Evolutionary conservation across 1,140 invertebrate species (phyloP).

Genomic region (Drosophila ananassae): DNA sequence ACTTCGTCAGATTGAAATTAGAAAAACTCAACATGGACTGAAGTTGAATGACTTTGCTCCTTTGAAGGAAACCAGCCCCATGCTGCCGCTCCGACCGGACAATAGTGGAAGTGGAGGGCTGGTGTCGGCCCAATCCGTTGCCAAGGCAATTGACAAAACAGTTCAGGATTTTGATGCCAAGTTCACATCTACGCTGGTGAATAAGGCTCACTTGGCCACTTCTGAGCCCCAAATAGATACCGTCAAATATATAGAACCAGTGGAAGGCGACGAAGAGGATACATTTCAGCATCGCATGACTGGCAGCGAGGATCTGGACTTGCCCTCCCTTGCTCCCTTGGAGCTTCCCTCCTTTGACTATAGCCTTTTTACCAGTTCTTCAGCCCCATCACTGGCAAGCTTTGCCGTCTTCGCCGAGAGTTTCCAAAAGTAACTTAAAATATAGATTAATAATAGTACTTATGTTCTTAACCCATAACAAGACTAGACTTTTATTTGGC

Average conservation of each 20-base stretch:
- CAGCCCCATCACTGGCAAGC: slow-evolving; percentile 61
- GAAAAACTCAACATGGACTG: slow-evolving; percentile 71
- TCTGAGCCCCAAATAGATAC: slow-evolving; percentile 54
- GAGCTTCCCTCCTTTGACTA: slow-evolving; percentile 79
- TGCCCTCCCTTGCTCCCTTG: slow-evolving; percentile 69
- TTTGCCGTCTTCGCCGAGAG: slow-evolving; percentile 60
- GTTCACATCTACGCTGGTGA: slow-evolving; percentile 51
- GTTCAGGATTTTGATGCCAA: slow-evolving; percentile 79
- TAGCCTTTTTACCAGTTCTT: slow-evolving; percentile 62
- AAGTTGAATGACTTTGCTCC: slow-evolving; percentile 76
- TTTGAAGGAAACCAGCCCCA: slow-evolving; percentile 58
- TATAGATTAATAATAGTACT: neutral
- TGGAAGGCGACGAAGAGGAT: slow-evolving; percentile 17
- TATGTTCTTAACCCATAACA: neutral
- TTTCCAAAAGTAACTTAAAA: slow-evolving; percentile 63
- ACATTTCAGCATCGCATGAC: neutral
- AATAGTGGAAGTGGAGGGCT: slow-evolving; percentile 29
- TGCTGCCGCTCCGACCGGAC: slow-evolving; percentile 63
- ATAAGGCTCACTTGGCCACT: slow-evolving; percentile 13
- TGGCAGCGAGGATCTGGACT: slow-evolving; percentile 48
- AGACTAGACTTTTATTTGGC: slow-evolving; percentile 68
- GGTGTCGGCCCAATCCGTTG: slow-evolving; percentile 69
- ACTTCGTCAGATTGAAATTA: slow-evolving; percentile 71
- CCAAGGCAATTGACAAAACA: slow-evolving; percentile 79
- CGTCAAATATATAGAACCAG: slow-evolving; percentile 27